These are phyloP conservation scores for Palaemon carinicauda DNA, from an alignment of 1,140 invertebrate species.

Conservation along the genomic window DNA sequence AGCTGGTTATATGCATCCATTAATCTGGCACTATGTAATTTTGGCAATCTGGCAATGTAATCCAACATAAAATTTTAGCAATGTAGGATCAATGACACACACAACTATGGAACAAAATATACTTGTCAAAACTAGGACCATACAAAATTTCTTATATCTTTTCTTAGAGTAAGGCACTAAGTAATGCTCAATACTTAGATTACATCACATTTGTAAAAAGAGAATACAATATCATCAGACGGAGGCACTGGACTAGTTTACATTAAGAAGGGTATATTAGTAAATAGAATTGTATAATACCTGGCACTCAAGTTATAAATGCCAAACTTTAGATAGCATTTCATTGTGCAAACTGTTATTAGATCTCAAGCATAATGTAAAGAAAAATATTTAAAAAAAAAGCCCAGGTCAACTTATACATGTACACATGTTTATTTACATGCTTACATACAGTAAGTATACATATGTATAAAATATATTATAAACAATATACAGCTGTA, in stretches of 20 bases:
- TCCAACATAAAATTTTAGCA: no score
- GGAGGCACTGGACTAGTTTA: slow-evolving; percentile 32
- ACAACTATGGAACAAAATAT: neutral
- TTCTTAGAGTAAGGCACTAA: slow-evolving; percentile 2
- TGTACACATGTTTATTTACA: neutral
- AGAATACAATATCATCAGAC: slow-evolving; percentile 5
- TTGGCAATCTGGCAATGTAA: no score
- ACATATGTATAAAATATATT: slow-evolving; percentile 4
- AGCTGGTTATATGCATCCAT: slow-evolving; percentile 11
- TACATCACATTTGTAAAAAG: neutral
- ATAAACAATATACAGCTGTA: neutral
- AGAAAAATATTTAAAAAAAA: no score
- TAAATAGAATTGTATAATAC: neutral
- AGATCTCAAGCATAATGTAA: no score
- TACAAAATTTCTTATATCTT: slow-evolving; percentile 5
- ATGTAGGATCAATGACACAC: neutral
- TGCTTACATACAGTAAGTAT: neutral
- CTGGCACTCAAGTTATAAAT: no score
- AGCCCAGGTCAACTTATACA: neutral
- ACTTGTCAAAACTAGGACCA: neutral
- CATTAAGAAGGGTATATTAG: neutral
- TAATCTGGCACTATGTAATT: neutral
- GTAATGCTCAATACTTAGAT: neutral
- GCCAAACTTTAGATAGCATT: no score
- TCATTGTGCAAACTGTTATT: no score